Percentiles rank a stretch among this genome's conserved stretches.
Evolutionary conservation across 2,888 invertebrate genomes (phyloP).

Genomic region (Calephelis perditalis): DNA sequence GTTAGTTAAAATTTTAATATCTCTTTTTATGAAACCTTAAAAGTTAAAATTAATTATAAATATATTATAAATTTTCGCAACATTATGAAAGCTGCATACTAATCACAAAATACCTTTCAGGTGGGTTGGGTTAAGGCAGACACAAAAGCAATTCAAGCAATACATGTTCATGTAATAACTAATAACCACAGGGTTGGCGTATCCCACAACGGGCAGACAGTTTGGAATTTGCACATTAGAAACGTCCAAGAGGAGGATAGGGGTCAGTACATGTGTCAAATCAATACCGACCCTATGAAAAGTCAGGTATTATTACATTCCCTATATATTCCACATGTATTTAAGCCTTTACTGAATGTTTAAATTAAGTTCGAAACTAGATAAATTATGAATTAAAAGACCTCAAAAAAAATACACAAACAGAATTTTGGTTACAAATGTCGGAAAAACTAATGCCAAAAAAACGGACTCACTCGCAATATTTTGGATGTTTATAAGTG

Average conservation of each 20-base stretch:
- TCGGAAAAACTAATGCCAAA: no score
- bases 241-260: slow-evolving; percentile 92
- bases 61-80: no score
- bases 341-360: neutral
- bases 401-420: no score
- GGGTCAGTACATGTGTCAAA: slow-evolving; percentile 95
- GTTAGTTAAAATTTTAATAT: no score
- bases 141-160: slow-evolving; percentile 95
- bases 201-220: slow-evolving; percentile 89
- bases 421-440: no score
- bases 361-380: no score
- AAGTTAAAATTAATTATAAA: no score
- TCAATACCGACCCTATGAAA: slow-evolving; percentile 96
- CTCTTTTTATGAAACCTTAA: no score
- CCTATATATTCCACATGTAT: slow-evolving; percentile 11
- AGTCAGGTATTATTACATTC: slow-evolving; percentile 83
- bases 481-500: no score
- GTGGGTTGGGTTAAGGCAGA: slow-evolving; percentile 96
- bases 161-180: slow-evolving; percentile 94
- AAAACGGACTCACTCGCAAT: no score
- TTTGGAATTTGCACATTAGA: slow-evolving; percentile 94
- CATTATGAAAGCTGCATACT: slow-evolving; percentile 20
- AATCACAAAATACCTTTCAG: slow-evolving; percentile 62
- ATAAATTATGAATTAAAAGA: no score
- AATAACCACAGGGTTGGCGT: slow-evolving; percentile 93